Evolutionary conservation across 2,113 vertebrate genomes (phyloP), one percentile per base, ranked within the genome.

Genomic region (Myrmophylax atrothorax): DNA sequence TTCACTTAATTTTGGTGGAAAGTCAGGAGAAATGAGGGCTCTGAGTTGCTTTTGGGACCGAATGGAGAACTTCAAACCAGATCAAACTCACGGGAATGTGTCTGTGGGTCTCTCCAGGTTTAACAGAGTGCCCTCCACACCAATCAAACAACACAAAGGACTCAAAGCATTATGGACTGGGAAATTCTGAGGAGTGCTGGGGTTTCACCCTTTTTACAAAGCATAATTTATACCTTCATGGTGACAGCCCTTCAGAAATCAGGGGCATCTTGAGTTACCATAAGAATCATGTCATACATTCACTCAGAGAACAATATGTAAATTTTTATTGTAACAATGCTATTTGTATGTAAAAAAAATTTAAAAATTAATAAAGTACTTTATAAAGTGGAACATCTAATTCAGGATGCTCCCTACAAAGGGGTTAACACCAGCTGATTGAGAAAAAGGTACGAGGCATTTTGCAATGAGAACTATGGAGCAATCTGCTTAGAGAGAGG

Each of bases 381-480:
- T 80, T 37, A 38, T 49, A 50, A 60, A 87, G 40, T 53, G 72
- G 75, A 92, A 74, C 14, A 44, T 5, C 38, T 46, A 20, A 47
- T 17, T 53, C 29, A 38, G 55, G 35, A 28, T 22, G 24, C 10
- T 49, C 73, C 72, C 92, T 24, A 42, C 31, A 40, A 80, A 80
- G 42, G 83, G 84, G 88, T 92, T 86, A 80, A 86, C 66, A 67
- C 5, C 68, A 80, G 59, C 52, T 50, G 86, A 12, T 77, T 93
- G 88, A 96, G 94, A 86, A 94, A 95, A 95, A 95, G 60, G 83
- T 55, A 35, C 52, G 90, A 94, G 79, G 89, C 42, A 49, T 92
- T 80, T 88, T 88, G 92, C 89, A 96, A 92, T 20, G 40, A 67
- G 63, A 81, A 50, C 38, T 74, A 25, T 88, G 76, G 79, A 95